These are phyloP conservation scores for Prionace glauca DNA, from an alignment of 2,797 vertebrate species.

Conservation along the genomic window DNA sequence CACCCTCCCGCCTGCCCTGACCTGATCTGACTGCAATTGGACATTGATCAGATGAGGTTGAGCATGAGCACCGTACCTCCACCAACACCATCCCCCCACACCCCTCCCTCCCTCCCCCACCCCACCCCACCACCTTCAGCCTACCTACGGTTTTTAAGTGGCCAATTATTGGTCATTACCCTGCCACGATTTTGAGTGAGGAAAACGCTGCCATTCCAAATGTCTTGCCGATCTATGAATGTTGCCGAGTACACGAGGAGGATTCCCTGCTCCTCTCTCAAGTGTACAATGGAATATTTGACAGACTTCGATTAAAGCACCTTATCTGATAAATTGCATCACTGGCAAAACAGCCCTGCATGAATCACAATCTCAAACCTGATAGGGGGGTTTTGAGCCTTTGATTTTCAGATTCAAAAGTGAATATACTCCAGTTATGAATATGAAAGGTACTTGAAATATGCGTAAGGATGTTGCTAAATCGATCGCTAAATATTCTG, in stretches of 20 bases:
- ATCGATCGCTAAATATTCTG: background rate
- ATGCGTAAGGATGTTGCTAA: background rate
- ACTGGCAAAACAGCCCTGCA: background rate
- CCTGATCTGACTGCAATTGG: no score
- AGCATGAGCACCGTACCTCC: no score
- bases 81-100: no score
- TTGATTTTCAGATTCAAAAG: background rate
- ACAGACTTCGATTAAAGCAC: no score
- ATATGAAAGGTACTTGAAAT: background rate
- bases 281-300: background rate
- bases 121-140: no score
- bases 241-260: background rate
- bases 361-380: background rate
- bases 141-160: no score
- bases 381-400: background rate
- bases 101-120: no score
- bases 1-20: no score
- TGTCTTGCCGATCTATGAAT: background rate
- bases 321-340: background rate
- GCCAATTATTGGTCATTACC: no score
- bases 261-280: background rate
- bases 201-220: no score
- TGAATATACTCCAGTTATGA: background rate
- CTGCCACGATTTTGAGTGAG: no score
- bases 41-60: no score